Evolutionary conservation across 2,888 invertebrate genomes (phyloP), one percentile per base, ranked within the genome.

Genomic region (Ichneumoninae sp.): DNA sequence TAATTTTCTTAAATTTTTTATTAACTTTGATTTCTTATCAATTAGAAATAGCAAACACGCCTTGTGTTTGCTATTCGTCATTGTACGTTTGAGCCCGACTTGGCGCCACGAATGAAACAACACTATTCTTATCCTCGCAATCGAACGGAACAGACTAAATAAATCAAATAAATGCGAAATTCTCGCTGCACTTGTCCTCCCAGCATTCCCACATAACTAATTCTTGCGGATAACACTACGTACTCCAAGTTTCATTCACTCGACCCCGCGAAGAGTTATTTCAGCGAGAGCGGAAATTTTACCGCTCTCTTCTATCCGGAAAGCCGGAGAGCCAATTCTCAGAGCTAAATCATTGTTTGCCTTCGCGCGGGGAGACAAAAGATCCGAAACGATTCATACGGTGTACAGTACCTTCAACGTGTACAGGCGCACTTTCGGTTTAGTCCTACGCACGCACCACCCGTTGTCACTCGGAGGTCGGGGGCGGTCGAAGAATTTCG

Each of bases 351-450:
- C 13, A 63, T 63, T 63, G 63, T 63, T 63, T 63, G 33, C 16
- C 52, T 70, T 78, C 77, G 63, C 63, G 70, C 63, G n/a, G 63
- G 50, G 10, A n/a, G n/a, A 65, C 52, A 63, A 63, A 78, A 71
- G 70, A 70, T 52, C 36, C 36, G 36, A 40, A 70, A 19, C 63
- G 33, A 63, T 30, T 33, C 30, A 16, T 63, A n/a, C 63, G 16
- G 63, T 33, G 6, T 30, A 33, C 26, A 26, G 26, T 13, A 63
- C 26, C 30, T 16, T 63, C 0, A 26, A 30, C 63, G 33, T 6
- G 33, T 26, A 60, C 44, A 4, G 44, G 13, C 54, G 7, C 50
- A 22, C 13, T 6, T 50, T 10, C 19, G 60, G n/a, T 19, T 52
- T 70, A 63, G n/a, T 47, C 22, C 60, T 52, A 36, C 71, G 52